These are phyloP conservation scores for Mus spicilegus DNA, from an alignment of 2,113 vertebrate species.

Conservation along the genomic window DNA sequence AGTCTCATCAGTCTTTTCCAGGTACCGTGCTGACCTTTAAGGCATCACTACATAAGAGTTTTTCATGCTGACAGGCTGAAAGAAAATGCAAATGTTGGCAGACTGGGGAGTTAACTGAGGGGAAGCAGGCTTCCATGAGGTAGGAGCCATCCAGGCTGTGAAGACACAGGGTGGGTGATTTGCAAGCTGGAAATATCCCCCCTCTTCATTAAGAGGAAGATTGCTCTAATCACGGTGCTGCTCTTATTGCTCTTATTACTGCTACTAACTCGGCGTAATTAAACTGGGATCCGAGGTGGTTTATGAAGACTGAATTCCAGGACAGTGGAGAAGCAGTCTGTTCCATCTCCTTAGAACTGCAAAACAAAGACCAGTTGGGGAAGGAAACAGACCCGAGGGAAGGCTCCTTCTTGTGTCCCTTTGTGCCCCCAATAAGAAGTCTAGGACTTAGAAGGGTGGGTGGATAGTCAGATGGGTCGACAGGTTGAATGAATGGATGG, in stretches of 20 bases:
- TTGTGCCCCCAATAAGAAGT: background rate
- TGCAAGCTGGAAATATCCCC: conserved; percentile 29
- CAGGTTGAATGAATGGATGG: background rate
- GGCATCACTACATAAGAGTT: conserved; percentile 38
- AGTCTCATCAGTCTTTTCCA: conserved; percentile 61
- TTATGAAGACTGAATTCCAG: conserved; percentile 4
- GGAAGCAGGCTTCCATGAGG: background rate
- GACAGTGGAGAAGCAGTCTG: background rate
- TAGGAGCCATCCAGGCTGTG: background rate
- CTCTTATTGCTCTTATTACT: conserved; percentile 8
- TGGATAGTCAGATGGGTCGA: background rate
- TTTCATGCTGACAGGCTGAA: conserved; percentile 71
- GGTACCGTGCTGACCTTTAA: conserved; percentile 64
- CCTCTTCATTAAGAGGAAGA: conserved; percentile 52
- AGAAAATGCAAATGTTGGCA: conserved; percentile 68
- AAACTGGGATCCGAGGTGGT: conserved; percentile 35
- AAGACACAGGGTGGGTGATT: background rate
- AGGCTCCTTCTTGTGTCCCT: background rate
- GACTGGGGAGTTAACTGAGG: background rate
- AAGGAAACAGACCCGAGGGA: background rate
- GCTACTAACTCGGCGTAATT: conserved; percentile 25
- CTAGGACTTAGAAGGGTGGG: background rate
- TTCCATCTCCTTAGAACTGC: conserved; percentile 4
- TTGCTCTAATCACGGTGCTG: background rate
- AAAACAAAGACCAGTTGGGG: background rate